These are phyloP conservation scores for Discoglossus pictus DNA, from an alignment of 2,797 vertebrate genomes.

Conservation along the genomic window DNA sequence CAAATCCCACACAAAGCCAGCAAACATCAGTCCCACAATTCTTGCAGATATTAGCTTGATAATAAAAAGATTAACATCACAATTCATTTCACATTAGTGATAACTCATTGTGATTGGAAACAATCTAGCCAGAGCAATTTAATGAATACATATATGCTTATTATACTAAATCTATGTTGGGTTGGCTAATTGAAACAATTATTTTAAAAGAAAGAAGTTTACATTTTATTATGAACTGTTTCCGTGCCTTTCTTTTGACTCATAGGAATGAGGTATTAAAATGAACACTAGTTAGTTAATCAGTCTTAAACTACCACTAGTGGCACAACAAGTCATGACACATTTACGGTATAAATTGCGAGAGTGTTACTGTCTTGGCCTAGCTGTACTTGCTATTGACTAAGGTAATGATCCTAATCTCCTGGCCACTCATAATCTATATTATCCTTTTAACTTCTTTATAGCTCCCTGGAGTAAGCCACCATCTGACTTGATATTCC, in stretches of 20 bases:
- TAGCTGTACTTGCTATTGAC: too few species aligned
- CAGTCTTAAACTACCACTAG: too few species aligned
- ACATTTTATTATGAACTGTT: conserved; percentile 42
- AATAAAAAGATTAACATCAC: conserved; percentile 58
- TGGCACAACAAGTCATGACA: too few species aligned
- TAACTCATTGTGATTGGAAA: conserved; percentile 56
- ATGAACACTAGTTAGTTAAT: too few species aligned
- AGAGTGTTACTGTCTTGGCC: too few species aligned
- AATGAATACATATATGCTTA: conserved; percentile 56
- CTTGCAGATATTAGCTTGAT: conserved; percentile 55
- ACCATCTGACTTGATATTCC: too few species aligned
- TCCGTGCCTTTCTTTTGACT: conserved; percentile 27
- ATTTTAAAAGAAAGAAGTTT: conserved; percentile 57
- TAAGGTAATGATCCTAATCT: too few species aligned
- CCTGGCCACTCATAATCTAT: too few species aligned
- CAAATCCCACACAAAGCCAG: conserved; percentile 34
- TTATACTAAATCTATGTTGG: conserved; percentile 54
- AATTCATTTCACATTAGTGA: conserved; percentile 53
- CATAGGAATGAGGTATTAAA: background rate
- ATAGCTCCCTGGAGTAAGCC: too few species aligned
- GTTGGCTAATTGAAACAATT: conserved; percentile 57
- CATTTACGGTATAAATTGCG: too few species aligned
- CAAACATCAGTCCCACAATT: conserved; percentile 53
- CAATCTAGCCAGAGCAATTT: conserved; percentile 54
- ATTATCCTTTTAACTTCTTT: too few species aligned